Evolutionary conservation across 2,888 invertebrate genomes (phyloP), one percentile per base, ranked within the genome.

Genomic region (Pristionchus maxplancki): DNA sequence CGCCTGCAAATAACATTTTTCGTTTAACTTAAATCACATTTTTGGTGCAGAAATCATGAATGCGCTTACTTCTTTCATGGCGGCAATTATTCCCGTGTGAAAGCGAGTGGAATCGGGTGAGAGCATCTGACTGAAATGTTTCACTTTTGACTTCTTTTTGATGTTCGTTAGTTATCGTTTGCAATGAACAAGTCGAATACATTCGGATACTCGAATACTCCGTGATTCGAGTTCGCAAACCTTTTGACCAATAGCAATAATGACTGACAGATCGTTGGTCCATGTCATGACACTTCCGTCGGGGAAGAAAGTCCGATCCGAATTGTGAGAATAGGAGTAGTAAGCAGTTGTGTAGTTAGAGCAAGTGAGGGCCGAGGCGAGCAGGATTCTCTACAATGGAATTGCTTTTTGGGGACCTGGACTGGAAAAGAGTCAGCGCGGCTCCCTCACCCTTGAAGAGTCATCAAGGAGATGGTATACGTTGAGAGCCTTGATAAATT

Each of bases 401-500:
- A 9, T 8, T n/a, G 17, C 20, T 53, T 9, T 53, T 53, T 17
- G 53, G 53, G 6, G 24, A 58, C 6, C n/a, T n/a, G n/a, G n/a
- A n/a, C n/a, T n/a, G n/a, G n/a, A 58, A 4, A 58, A n/a, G 9
- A 53, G 15, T 53, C 11, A n/a, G 24, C 58, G 4, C 9, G 9
- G 9, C 1, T 24, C n/a, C n/a, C n/a, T 58, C 31, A 74, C 74
- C 40, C 40, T 37, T 1, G 74, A 74, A 9, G 8, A 40, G 40
- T 37, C 37, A n/a, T 74, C 74, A 15, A 74, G 9, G 6, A 40
- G 24, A 5, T 74, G 74, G 40, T 31, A 74, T 5, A 74, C 24
- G 37, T 37, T 15, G 13, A 74, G 74, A 20, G 74, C 37, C 24
- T 74, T 74, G 74, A 74, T 74, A 40, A 74, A 74, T 40, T 74